Base-by-base conservation (phyloP, 2,113 vertebrate genomes). In the Pseudopodoces humilis region DNA sequence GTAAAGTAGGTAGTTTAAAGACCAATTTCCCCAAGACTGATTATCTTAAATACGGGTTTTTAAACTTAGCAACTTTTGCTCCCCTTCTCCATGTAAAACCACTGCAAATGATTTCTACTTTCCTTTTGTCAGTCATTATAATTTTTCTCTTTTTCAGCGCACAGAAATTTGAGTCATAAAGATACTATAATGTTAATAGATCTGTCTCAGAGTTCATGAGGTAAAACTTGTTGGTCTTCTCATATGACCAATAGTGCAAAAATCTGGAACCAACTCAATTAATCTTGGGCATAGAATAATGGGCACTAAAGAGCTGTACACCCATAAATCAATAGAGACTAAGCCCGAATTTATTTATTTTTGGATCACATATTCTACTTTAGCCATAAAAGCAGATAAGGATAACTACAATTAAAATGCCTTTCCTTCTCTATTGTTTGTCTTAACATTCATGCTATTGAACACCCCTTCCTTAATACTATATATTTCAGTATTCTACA, bases 321-420 rank as follows among this genome's bases (percentile, higher is more conserved):
- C 49, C 37, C 83, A 88, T 94, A 95, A 95, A 94, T 92, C 92
- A 89, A 53, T 37, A 78, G 15, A 83, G 16, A 82, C 28, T 72
- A 76, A 79, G 41, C 12, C 58, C 41, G 67, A 59, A 90, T 95
- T 93, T 88, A 92, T 78, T 69, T 60, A 13, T 74, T 74, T 62
- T 53, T 49, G 19, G 6, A 47, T 68, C 24, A 33, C 52, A 44
- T 46, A 27, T 43, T 37, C 81, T 90, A 37, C 35, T 90, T 72
- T 31, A 13, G 70, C 11, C 62, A 39, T 80, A 59, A 85, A 94
- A 86, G 69, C 30, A 94, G 79, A 92, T 31, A 77, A 94, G 83
- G 69, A 64, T 88, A 80, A 88, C 79, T 78, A 63, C 64, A 97
- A 95, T 77, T 88, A 96, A 97, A 92, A 92, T 71, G 64, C 69